These are phyloP conservation scores for Syngnathus floridae DNA, from an alignment of 2,113 vertebrate genomes.

Conservation along the genomic window DNA sequence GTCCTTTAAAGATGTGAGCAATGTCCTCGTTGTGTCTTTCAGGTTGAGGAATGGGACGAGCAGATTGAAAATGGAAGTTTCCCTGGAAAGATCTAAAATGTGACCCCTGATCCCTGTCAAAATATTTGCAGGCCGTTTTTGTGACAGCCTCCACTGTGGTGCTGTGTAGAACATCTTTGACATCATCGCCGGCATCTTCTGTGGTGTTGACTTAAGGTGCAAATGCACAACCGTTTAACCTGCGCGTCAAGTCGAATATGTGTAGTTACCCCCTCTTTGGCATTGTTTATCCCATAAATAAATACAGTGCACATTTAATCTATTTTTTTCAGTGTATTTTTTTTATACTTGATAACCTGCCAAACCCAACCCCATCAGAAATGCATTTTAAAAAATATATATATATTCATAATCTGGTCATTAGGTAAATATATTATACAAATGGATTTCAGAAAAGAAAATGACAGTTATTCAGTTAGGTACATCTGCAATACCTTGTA, in stretches of 20 bases:
- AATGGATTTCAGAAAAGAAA: background rate
- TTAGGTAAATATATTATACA: background rate
- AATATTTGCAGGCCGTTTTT: constrained; percentile 24
- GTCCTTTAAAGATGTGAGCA: too few species aligned
- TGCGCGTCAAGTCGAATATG: background rate
- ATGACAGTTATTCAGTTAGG: background rate
- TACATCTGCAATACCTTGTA: background rate
- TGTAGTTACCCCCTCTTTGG: constrained; percentile 2
- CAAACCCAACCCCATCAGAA: background rate
- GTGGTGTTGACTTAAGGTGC: constrained; percentile 18
- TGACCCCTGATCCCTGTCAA: background rate
- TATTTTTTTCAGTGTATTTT: background rate
- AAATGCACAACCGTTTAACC: constrained; percentile 43
- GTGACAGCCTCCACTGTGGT: constrained; percentile 20
- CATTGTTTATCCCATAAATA: constrained; percentile 34
- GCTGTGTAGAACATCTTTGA: constrained; percentile 34
- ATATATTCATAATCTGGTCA: too few species aligned
- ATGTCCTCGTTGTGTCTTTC: constrained; percentile 9
- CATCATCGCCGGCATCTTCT: background rate
- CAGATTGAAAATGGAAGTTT: constrained; percentile 69
- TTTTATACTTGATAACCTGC: background rate
- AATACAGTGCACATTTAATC: constrained; percentile 16
- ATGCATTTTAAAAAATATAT: background rate
- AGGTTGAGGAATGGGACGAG: constrained; percentile 70
- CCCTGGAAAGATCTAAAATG: constrained; percentile 66